phyloP scores from a whole-genome alignment of 1,140 invertebrate species.

The Goniozus legneri region DNA sequence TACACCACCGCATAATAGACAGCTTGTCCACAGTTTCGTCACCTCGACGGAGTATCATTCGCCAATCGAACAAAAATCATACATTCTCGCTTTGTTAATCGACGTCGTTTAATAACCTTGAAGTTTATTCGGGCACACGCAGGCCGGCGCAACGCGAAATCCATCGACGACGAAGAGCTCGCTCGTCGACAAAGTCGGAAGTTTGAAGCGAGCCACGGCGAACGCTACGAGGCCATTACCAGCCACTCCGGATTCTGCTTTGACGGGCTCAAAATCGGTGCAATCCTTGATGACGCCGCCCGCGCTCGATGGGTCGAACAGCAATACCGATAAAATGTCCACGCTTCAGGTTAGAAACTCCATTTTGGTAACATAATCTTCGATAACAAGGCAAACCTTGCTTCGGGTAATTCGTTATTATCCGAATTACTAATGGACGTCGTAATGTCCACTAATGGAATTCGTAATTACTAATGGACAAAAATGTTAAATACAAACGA shows the following conservation, averaged over 20 bases:
- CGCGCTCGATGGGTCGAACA: constrained; percentile 17
- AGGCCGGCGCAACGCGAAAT: constrained; percentile 40
- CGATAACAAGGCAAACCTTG: too few relatives aligned
- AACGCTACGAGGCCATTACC: constrained; percentile 35
- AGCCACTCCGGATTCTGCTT: constrained; percentile 28
- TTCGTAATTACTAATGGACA: too few relatives aligned
- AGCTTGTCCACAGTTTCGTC: too few relatives aligned
- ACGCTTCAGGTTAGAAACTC: constrained; percentile 46
- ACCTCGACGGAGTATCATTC: too few relatives aligned
- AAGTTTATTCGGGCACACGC: constrained; percentile 44
- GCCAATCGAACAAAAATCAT: too few relatives aligned
- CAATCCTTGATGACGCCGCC: constrained; percentile 27
- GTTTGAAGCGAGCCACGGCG: constrained; percentile 33
- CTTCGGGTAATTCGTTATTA: too few relatives aligned
- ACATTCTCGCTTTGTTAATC: too few relatives aligned
- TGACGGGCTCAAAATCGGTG: constrained; percentile 20
- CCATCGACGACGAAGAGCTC: constrained; percentile 36
- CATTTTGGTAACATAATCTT: too few relatives aligned
- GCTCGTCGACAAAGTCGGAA: constrained; percentile 39
- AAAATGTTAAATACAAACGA: too few relatives aligned
- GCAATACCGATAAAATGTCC: constrained; percentile 47
- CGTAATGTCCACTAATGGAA: too few relatives aligned
- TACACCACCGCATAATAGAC: too few relatives aligned
- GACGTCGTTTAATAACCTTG: constrained; percentile 32
- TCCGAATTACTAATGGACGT: too few relatives aligned